These are phyloP conservation scores for Climacteris rufus DNA, from an alignment of 2,113 vertebrate genomes.

Conservation along the genomic window DNA sequence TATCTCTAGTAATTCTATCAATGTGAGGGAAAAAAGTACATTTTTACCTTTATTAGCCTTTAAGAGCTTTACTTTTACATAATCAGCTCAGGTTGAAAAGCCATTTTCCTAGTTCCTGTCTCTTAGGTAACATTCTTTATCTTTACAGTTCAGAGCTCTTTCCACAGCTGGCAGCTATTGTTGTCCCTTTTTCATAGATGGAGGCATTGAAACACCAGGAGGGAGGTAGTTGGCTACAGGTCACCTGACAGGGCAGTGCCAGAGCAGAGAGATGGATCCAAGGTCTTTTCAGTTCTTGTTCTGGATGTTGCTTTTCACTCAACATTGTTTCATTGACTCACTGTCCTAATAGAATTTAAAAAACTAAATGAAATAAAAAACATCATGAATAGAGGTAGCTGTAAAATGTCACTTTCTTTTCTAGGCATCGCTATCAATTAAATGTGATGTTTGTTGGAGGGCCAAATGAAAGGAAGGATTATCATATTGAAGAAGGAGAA, in stretches of 20 bases:
- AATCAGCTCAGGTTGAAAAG: background rate
- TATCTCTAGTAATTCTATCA: background rate
- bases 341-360: background rate
- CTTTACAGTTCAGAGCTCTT: background rate
- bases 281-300: background rate
- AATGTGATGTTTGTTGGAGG: slow-evolving; percentile 97
- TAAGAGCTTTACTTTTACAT: background rate
- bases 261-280: background rate
- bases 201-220: background rate
- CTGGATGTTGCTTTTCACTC: background rate
- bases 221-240: background rate
- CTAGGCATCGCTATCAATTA: slow-evolving; percentile 83
- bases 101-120: background rate
- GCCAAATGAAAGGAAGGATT: slow-evolving; percentile 93
- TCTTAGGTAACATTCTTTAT: background rate
- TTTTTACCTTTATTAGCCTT: background rate
- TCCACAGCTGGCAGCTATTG: background rate
- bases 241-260: background rate
- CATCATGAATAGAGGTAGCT: background rate
- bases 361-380: background rate
- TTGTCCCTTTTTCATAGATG: background rate
- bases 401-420: background rate
- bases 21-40: rapidly evolving
- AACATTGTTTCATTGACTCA: background rate
- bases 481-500: slow-evolving; percentile 97